Evolutionary conservation across 2,113 vertebrate species (phyloP), one percentile per base, ranked within the genome.

Genomic region (Barnardius zonarius): DNA sequence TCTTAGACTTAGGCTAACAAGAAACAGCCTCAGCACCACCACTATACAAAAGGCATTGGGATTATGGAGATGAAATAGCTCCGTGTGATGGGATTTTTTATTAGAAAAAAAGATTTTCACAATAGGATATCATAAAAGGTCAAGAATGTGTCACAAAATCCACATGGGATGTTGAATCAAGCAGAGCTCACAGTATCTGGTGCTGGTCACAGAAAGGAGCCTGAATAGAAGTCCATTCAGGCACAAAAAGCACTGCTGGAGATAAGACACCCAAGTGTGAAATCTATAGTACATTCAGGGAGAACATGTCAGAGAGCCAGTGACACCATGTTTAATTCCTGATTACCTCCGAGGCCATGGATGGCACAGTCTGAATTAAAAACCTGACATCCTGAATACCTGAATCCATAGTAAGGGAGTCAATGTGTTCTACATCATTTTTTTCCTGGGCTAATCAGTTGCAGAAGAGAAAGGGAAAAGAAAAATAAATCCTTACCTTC

Each of bases 61-160:
- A 82, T 88, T 95, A 94, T 83, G 76, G 81, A 90, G 69, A 62
- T 81, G 67, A 93, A 95, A 95, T 66, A 80, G n/a, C 82, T 86
- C 41, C 0, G 0, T 75, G 49, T 80, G 43, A 48, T 62, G 77
- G 22, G 52, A 91, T 88, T 93, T 94, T 92, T 61, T 86, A 62
- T 74, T 41, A 86, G 66, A 67, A 43, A 85, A 49, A 49, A 91
- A 76, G 39, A 73, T 49, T 54, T 31, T 28, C 62, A 51, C 79
- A 95, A 67, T 57, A 73, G 49, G 4, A 12, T 68, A 43, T 72
- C 57, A 49, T 25, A 70, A 81, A 88, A 89, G 35, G 81, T 86
- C 84, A 86, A 46, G 41, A 86, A 43, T 66, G 39, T 79, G 48
- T 31, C 2, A 12, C 25, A 86, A 88, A 93, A 90, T 86, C 51